Evolutionary conservation across 2,888 invertebrate genomes (phyloP).

Genomic region (Cryptosula pallasiana): DNA sequence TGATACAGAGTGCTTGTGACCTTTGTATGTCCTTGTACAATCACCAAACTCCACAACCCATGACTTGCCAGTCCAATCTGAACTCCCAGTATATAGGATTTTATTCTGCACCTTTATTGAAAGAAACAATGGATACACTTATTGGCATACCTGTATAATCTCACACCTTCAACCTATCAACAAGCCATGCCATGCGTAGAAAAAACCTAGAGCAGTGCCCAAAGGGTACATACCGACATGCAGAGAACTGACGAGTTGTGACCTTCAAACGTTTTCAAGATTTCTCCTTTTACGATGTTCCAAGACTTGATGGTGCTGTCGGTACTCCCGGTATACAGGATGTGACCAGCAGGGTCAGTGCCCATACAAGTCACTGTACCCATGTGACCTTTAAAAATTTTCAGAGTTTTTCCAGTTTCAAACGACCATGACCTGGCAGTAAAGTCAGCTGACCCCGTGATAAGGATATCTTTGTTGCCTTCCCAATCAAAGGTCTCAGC

Average conservation of each 20-base stretch:
- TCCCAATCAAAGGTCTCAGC: conserved; percentile 35
- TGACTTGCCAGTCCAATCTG: conserved; percentile 55
- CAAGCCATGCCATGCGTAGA: no score
- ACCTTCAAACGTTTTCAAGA: conserved; percentile 51
- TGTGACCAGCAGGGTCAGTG: conserved; percentile 49
- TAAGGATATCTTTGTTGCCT: conserved; percentile 45
- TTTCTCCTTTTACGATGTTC: conserved; percentile 53
- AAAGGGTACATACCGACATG: conserved; percentile 47
- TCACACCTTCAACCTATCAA: no score
- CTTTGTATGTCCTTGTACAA: conserved; percentile 54
- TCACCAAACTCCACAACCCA: conserved; percentile 58
- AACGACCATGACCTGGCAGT: conserved; percentile 53
- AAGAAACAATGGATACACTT: no score
- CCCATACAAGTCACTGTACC: conserved; percentile 56
- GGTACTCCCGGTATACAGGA: conserved; percentile 55
- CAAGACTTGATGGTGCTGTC: conserved; percentile 55
- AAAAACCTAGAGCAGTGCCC: no score
- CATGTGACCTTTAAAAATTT: conserved; percentile 53
- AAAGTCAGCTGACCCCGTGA: conserved; percentile 53
- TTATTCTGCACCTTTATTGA: conserved; percentile 52
- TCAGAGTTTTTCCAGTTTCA: conserved; percentile 49
- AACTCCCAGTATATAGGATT: conserved; percentile 56
- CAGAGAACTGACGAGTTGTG: conserved; percentile 54
- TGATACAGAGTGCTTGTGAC: conserved; percentile 56
- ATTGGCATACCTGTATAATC: no score